Percentiles rank a stretch among this genome's conserved stretches.
Evolutionary conservation across 2,797 vertebrate genomes (phyloP).

Genomic region (Hydrolagus colliei): DNA sequence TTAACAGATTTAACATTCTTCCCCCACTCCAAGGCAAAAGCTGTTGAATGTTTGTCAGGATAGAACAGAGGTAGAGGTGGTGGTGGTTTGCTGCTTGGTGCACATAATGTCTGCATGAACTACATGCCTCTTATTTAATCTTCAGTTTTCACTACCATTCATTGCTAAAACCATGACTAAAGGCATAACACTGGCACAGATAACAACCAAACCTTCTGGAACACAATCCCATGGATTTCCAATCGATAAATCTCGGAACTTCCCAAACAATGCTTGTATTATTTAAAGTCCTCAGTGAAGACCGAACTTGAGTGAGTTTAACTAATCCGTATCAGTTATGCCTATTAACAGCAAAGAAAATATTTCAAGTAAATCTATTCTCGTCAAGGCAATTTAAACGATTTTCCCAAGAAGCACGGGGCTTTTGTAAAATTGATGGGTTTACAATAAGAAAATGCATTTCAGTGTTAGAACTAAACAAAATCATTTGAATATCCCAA

Average conservation of each 20-base stretch:
- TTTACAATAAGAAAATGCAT: neutral
- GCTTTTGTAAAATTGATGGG: neutral
- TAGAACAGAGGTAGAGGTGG: neutral
- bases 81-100: neutral
- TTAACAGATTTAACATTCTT: too few species aligned
- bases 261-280: neutral
- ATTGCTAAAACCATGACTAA: neutral
- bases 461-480: constrained; percentile 1
- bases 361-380: neutral
- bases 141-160: neutral
- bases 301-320: neutral
- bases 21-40: too few species aligned
- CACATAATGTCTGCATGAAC: neutral
- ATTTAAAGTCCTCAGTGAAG: neutral
- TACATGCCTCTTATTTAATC: neutral
- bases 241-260: neutral
- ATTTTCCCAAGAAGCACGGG: neutral
- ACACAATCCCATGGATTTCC: neutral
- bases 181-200: neutral
- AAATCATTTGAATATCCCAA: neutral
- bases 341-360: neutral
- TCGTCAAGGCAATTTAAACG: neutral
- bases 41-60: neutral
- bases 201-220: neutral
- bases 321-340: neutral